phyloP scores from a whole-genome alignment of 2,888 invertebrate genomes.

The Azorinus chamasolen region DNA sequence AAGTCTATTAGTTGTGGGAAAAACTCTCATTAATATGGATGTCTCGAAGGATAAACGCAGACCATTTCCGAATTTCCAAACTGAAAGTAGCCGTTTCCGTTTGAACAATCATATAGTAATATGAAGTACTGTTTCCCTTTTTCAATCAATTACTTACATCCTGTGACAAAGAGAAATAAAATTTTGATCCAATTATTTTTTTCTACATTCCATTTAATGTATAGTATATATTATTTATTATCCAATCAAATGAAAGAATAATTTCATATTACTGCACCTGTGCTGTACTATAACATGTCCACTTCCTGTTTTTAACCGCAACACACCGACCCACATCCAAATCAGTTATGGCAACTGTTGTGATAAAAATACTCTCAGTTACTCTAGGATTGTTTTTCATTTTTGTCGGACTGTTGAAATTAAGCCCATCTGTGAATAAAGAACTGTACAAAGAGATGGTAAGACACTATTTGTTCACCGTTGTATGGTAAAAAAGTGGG shows the following conservation, averaged over 20 bases:
- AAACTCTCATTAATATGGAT: too few species aligned
- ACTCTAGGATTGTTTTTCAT: conserved; percentile 97
- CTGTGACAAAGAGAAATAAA: too few species aligned
- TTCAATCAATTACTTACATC: too few species aligned
- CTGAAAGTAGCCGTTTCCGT: neutral
- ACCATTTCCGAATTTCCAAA: conserved; percentile 3
- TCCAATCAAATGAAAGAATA: neutral
- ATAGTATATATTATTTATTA: too few species aligned
- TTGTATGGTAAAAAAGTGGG: too few species aligned
- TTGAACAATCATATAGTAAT: too few species aligned
- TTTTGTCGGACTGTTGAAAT: conserved; percentile 96
- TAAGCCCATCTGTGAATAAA: conserved; percentile 96
- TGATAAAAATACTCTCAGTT: conserved; percentile 95
- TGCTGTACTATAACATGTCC: too few species aligned
- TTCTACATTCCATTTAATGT: too few species aligned
- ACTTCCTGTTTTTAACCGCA: too few species aligned
- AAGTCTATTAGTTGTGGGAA: neutral
- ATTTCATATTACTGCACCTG: neutral
- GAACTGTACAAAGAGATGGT: conserved; percentile 99
- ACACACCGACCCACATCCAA: neutral
- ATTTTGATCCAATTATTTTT: too few species aligned
- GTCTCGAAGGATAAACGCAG: neutral
- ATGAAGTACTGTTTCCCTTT: too few species aligned
- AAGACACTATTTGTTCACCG: conserved; percentile 85
- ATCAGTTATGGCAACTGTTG: conserved; percentile 87